These are phyloP conservation scores for Allobates femoralis DNA, from an alignment of 2,797 vertebrate genomes.

Conservation along the genomic window DNA sequence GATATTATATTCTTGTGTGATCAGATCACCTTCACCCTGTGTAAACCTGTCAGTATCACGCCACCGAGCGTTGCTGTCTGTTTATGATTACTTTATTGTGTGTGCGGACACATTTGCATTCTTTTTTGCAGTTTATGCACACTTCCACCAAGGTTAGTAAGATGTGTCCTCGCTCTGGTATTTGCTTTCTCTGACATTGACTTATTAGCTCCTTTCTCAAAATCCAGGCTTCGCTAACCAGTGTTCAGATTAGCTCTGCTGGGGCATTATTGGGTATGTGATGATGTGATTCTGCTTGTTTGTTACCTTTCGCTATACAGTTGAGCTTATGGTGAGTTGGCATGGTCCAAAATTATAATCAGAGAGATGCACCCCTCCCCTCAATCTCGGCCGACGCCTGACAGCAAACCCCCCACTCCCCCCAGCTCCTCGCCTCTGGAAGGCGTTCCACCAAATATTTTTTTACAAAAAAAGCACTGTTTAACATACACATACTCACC, in stretches of 20 bases:
- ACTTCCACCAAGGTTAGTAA: constrained; percentile 39
- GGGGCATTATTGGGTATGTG: not conserved
- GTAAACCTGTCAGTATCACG: constrained; percentile 9
- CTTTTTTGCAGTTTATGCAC: constrained; percentile 17
- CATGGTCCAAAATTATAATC: too few relatives aligned
- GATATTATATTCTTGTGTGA: constrained; percentile 5
- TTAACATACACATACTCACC: too few relatives aligned
- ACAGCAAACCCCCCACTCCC: too few relatives aligned
- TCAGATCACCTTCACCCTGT: constrained; percentile 7
- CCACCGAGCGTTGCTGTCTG: not conserved
- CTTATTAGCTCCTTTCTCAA: constrained; percentile 42
- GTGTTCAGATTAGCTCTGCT: constrained; percentile 45
- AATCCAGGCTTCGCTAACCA: constrained; percentile 43
- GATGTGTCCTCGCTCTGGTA: constrained; percentile 25
- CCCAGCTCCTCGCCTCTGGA: too few relatives aligned
- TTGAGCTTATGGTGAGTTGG: too few relatives aligned
- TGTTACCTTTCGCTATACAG: not conserved
- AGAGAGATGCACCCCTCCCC: too few relatives aligned
- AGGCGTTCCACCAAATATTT: too few relatives aligned
- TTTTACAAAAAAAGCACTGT: too few relatives aligned
- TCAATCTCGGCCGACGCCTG: too few relatives aligned
- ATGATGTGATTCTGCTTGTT: constrained; percentile 11
- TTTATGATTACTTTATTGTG: constrained; percentile 18
- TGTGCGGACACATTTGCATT: constrained; percentile 16
- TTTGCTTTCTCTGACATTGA: constrained; percentile 40